Conservation (phyloP, 1,140 invertebrate species). For the Dinoponera quadriceps region DNA sequence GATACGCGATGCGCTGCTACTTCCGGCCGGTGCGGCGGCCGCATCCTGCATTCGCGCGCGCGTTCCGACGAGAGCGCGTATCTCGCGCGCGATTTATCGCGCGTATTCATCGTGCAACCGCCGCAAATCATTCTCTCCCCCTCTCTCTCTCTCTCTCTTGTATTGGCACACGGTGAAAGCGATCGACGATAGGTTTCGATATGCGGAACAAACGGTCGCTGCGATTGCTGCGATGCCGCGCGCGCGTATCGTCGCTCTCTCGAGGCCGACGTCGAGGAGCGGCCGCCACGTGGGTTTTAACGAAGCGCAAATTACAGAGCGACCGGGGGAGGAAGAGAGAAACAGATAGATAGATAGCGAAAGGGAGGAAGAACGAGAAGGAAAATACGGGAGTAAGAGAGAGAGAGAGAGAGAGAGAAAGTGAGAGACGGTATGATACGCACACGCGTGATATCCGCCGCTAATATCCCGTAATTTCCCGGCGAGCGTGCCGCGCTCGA, state of each 20-base stretch:
- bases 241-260: not conserved
- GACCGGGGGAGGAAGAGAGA: too few relatives aligned
- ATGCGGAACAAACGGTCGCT: constrained; percentile 5
- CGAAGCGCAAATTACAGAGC: constrained; percentile 37
- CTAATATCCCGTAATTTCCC: constrained; percentile 39
- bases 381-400: too few relatives aligned
- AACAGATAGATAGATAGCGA: too few relatives aligned
- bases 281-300: constrained; percentile 13
- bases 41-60: constrained; percentile 11
- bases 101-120: constrained; percentile 35
- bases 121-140: constrained; percentile 31
- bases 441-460: too few relatives aligned
- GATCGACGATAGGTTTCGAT: constrained; percentile 41
- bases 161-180: constrained; percentile 23
- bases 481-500: constrained; percentile 20
- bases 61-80: constrained; percentile 2
- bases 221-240: not conserved
- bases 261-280: not conserved
- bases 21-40: constrained; percentile 19
- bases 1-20: not conserved
- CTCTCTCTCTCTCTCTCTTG: too few relatives aligned
- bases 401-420: too few relatives aligned
- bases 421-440: too few relatives aligned
- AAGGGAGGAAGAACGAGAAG: too few relatives aligned
- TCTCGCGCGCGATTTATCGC: constrained; percentile 47